Base-by-base conservation (phyloP, 2,888 invertebrate genomes). In the Drosophila colorata region DNA sequence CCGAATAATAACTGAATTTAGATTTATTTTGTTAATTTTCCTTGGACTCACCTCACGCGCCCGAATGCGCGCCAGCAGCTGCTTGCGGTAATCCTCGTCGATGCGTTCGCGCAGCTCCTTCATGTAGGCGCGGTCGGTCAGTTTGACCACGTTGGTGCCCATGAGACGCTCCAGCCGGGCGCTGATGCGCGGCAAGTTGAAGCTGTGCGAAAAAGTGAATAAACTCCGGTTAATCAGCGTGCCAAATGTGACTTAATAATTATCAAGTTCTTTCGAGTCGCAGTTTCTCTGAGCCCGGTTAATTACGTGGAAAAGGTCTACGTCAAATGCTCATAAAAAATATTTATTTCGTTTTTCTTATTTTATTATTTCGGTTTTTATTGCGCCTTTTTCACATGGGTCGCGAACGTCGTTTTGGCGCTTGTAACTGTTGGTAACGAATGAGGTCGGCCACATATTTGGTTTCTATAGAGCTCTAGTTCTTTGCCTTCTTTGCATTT, bases 91-190 rank as follows among this genome's bases (percentile, higher is more conserved):
- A 76, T 95, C 95, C 76, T 94, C 93, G 61, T 94, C 92, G 57
- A 95, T 93, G 40, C 93, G 92, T 46, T 93, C 90, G 68, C 94
- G 93, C 31, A 95, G 91, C 55, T 93, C 93, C 75, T 93, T 93
- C 95, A 95, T 95, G 87, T 94, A 95, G 65, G 93, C 93, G 47
- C 95, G 92, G 89, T 95, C 95, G 6, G 95, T 95, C 63, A 95
- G 90, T 70, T 94, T 93, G 13, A 95, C 94, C 66, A 94, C 92
- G 90, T 94, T 95, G 61, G 92, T 91, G 72, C 92, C 92, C 92
- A 92, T 92, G 41, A 92, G 87, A 33, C 91, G 86, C 79, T 92
- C 92, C 68, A 92, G 76, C 5, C 90, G 88, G 5, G 91, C 91
- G 79, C 91, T 92, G 52, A 92, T 92, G 63, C 92, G 89, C 48